A percentile compares a stretch with the other conserved stretches of the same genome.
Conservation (phyloP, 2,113 vertebrate species). For the Hippocampus zosterae region DNA sequence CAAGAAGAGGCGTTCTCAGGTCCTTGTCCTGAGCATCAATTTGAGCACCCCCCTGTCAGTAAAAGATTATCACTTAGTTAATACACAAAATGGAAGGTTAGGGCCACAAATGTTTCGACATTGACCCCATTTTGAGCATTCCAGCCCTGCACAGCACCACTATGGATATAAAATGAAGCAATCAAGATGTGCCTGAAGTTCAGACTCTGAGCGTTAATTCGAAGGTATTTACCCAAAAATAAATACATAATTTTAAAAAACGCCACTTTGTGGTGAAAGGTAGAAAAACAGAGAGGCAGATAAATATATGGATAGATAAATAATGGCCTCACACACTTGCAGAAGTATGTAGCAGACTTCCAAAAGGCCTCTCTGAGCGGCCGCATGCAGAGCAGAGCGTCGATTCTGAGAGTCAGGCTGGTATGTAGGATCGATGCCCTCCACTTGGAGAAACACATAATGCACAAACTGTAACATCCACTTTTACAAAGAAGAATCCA, state of each 20-base stretch:
- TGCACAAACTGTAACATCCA: neutral
- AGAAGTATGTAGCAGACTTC: conserved; percentile 86
- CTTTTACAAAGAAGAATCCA: neutral
- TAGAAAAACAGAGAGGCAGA: too few species aligned
- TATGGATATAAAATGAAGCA: neutral
- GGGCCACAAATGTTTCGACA: too few species aligned
- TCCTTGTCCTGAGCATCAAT: conserved; percentile 84
- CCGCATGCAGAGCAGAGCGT: conserved; percentile 83
- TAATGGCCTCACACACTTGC: conserved; percentile 70
- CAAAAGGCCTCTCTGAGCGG: conserved; percentile 82
- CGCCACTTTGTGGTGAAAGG: too few species aligned
- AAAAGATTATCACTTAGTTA: conserved; percentile 9
- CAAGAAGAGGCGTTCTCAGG: conserved; percentile 81
- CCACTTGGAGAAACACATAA: conserved; percentile 68
- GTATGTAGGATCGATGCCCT: conserved; percentile 85
- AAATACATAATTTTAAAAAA: too few species aligned
- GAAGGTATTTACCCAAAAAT: too few species aligned
- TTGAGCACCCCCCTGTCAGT: conserved; percentile 81
- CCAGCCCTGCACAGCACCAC: neutral
- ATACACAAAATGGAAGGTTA: neutral
- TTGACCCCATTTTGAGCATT: too few species aligned
- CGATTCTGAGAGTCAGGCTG: conserved; percentile 85
- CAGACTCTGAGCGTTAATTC: too few species aligned
- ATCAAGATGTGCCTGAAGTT: too few species aligned
- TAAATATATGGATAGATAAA: neutral